Evolutionary conservation across 2,113 vertebrate genomes (phyloP).

Genomic region (Scortum barcoo): DNA sequence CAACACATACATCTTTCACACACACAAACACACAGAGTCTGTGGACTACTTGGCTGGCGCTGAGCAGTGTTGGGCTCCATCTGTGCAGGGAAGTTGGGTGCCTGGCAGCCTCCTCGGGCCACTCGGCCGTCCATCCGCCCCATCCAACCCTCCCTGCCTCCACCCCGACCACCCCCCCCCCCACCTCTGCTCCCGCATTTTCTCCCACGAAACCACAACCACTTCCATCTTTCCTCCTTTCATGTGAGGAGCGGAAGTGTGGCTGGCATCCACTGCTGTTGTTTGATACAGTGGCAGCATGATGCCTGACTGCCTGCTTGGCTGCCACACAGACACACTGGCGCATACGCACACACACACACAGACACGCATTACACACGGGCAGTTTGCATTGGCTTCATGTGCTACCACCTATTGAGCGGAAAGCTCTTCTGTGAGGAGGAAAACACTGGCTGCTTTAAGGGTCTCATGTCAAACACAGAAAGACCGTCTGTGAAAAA

Average conservation of each 20-base stretch:
- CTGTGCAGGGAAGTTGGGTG: constrained; percentile 84
- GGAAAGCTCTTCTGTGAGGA: constrained; percentile 32
- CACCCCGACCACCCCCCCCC: neutral
- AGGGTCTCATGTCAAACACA: constrained; percentile 20
- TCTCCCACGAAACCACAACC: constrained; percentile 27
- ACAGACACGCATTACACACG: constrained; percentile 8
- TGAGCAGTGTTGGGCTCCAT: constrained; percentile 83
- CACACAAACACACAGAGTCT: constrained; percentile 46
- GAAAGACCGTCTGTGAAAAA: neutral
- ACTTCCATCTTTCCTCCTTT: constrained; percentile 56
- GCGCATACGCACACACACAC: constrained; percentile 15
- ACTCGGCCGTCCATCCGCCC: constrained; percentile 63
- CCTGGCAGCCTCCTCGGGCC: constrained; percentile 80
- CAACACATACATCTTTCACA: constrained; percentile 36
- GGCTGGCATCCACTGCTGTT: constrained; percentile 61
- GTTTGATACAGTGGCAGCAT: constrained; percentile 73
- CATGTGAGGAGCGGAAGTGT: constrained; percentile 72
- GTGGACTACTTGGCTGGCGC: constrained; percentile 72
- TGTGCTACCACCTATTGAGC: constrained; percentile 28
- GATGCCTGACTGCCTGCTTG: constrained; percentile 69
- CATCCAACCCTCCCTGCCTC: constrained; percentile 33
- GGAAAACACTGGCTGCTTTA: constrained; percentile 28
- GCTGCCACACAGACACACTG: constrained; percentile 30
- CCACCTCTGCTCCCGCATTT: neutral
- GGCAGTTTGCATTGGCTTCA: constrained; percentile 39